Evolutionary conservation across 2,113 vertebrate genomes (phyloP), one percentile per base, ranked within the genome.

Genomic region (Toxostoma redivivum): DNA sequence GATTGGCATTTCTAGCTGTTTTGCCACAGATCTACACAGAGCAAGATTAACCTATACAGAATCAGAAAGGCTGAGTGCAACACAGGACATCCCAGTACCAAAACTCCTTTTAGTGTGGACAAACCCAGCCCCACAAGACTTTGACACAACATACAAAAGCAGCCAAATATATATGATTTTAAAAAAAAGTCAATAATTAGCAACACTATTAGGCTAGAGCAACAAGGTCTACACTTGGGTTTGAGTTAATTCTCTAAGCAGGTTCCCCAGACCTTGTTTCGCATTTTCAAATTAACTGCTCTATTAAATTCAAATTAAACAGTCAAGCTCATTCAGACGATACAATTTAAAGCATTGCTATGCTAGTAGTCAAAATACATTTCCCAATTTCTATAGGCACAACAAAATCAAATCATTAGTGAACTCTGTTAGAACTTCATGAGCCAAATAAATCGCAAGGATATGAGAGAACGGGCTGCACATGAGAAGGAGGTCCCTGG

Each of bases 371-470:
- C 60, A 23, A 57, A 81, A 86, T 15, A 28, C 3, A 1, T 38
- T 47, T 54, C 38, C 40, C 82, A 44, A 15, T 40, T 89, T 60
- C 69, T 37, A 17, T 7, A 79, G 56, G 77, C 45, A 24, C 25
- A 54, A 70, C 45, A 67, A 78, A 91, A 72, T 8, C 51, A 17
- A 57, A 21, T 60, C 24, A 53, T 27, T 25, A 67, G 60, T 38
- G 47, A 81, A 28, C 27, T 9, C 60, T 42, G 15, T 23, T 23
- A 54, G 67, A 73, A 35, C 8, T 24, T 13, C 28, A 35, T 0
- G 0, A 28, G 48, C 25, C 1, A 13, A 61, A 37, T 10, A 51
- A 27, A 35, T 10, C 0, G 0, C 25, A 15, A 42, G 40, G 51
- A 28, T 11, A 16, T 1, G 3, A 4, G 35, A 48, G 30, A 33